Evolutionary conservation across 2,888 invertebrate species (phyloP), one percentile per base, ranked within the genome.

Genomic region (Dilophus febrilis): DNA sequence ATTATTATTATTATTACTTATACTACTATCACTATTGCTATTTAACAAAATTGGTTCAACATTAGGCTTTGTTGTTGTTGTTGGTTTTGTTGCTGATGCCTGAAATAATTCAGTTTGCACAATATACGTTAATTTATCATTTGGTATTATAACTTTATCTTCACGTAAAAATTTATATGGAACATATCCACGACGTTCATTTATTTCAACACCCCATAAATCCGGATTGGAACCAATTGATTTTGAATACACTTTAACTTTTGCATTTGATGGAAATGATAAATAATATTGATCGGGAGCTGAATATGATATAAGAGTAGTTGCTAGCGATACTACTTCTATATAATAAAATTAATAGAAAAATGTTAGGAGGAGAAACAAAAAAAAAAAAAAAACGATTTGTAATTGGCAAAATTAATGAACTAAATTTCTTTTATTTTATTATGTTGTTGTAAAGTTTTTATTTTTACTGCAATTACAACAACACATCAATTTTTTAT

Each of bases 131-230:
- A 22, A 8, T 22, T 22, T 22, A 22, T 22, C 22, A 22, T 22
- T 22, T 22, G 22, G 22, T 22, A 22, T 22, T 22, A 22, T 6
- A 34, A 78, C 50, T 56, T 68, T 73, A 5, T 52, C 52, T 62
- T 85, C 84, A 50, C 61, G 63, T 37, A 85, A 54, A 48, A 74
- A 67, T 1, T 51, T 52, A 39, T 64, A 61, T 18, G 72, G 75
- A 1, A 71, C 71, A 57, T 78, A 83, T 18, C 85, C 85, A 42
- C 70, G 57, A 52, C 70, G 70, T 26, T 76, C 79, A 46, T 70
- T 64, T 35, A 82, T 73, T 60, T 70, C 72, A 34, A 70, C 77
- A 46, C 74, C 81, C 80, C 81, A 83, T 37, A 74, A 56, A 45
- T 73, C 70, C 17, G 51, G 41, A 44, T 70, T 64, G 19, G 61